Evolutionary conservation across 2,113 vertebrate species (phyloP).

Genomic region (Turnix velox): DNA sequence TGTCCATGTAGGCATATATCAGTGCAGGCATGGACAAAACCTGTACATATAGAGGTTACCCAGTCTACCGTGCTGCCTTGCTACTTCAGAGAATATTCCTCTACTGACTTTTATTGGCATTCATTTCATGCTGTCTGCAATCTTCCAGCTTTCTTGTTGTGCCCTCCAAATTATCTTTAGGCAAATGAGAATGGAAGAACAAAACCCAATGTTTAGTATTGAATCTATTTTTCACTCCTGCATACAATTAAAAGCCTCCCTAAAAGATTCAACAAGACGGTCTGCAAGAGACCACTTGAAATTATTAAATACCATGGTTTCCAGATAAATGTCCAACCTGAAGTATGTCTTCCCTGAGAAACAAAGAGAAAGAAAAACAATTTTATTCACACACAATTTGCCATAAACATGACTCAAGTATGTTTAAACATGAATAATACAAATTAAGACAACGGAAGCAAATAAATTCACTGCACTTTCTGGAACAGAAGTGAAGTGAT

Average conservation of each 20-base stretch:
- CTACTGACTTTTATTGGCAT: rapidly evolving
- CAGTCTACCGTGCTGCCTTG: neutral
- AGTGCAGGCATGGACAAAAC: neutral
- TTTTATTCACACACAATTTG: neutral
- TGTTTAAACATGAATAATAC: neutral
- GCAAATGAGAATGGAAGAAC: neutral
- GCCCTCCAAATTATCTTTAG: neutral
- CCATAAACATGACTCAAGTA: neutral
- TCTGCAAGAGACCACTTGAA: neutral
- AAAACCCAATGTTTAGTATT: neutral
- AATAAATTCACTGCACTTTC: neutral
- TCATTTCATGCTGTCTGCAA: neutral
- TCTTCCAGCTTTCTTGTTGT: neutral
- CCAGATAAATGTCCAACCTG: neutral
- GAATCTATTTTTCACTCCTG: neutral
- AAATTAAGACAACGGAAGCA: neutral
- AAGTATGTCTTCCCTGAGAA: neutral
- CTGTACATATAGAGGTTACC: neutral
- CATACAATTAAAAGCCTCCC: neutral
- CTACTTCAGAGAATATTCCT: neutral
- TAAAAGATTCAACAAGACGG: neutral
- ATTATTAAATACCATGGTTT: neutral
- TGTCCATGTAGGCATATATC: neutral
- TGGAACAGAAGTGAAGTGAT: neutral
- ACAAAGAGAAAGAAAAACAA: neutral